Evolutionary conservation across 1,140 invertebrate genomes (phyloP).

Genomic region (Euura saliciscinereae): DNA sequence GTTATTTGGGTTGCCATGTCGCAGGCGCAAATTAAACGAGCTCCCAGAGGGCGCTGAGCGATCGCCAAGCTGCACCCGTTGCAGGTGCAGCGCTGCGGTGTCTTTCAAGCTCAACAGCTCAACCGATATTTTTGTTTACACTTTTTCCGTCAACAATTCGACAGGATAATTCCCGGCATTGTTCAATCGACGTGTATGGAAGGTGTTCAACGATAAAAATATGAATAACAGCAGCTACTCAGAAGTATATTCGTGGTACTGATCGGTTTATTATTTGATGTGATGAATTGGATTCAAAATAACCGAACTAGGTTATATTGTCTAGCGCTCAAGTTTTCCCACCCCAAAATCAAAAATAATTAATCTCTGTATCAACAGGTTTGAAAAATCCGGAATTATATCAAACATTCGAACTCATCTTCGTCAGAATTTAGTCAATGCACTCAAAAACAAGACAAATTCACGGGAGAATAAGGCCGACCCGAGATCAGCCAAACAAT

Average conservation of each 20-base stretch:
- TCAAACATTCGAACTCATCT: slow-evolving; percentile 54
- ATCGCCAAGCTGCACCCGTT: too few species aligned
- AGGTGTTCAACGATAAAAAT: not conserved
- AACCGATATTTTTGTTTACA: too few species aligned
- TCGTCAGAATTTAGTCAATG: slow-evolving; percentile 52
- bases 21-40: too few species aligned
- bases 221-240: slow-evolving; percentile 1
- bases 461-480: slow-evolving; percentile 30
- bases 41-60: too few species aligned
- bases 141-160: too few species aligned
- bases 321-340: not conserved
- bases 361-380: slow-evolving; percentile 37
- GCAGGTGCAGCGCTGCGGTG: too few species aligned
- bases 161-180: too few species aligned
- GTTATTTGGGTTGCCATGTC: too few species aligned
- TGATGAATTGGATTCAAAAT: not conserved
- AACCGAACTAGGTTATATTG: too few species aligned
- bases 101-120: too few species aligned
- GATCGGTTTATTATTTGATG: not conserved
- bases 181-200: too few species aligned
- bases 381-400: slow-evolving; percentile 55
- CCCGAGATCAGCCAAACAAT: slow-evolving; percentile 53
- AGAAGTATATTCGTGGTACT: not conserved
- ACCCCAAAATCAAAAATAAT: not conserved
- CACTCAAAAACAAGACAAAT: slow-evolving; percentile 49